Evolutionary conservation across 2,888 invertebrate genomes (phyloP).

Genomic region (Fragum whitleyi): DNA sequence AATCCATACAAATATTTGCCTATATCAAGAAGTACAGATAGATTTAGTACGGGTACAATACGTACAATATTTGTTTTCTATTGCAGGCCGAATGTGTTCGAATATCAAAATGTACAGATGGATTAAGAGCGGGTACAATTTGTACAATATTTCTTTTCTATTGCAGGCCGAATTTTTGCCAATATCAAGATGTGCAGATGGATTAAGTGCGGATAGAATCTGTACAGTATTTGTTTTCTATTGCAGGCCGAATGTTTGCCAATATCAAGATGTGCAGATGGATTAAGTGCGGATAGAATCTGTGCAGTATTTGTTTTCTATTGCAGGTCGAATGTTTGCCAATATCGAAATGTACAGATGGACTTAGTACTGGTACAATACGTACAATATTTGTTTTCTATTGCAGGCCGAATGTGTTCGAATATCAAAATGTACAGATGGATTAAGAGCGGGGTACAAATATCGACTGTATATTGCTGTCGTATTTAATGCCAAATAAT

Average conservation of each 20-base stretch:
- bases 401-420: slow-evolving; percentile 86
- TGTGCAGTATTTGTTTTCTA: too few relatives aligned
- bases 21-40: slow-evolving; percentile 86
- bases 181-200: too few relatives aligned
- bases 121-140: slow-evolving; percentile 84
- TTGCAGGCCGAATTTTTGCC: too few relatives aligned
- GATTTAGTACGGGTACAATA: slow-evolving; percentile 84
- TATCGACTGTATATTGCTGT: too few relatives aligned
- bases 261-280: too few relatives aligned
- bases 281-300: too few relatives aligned
- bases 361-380: slow-evolving; percentile 85
- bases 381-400: slow-evolving; percentile 83
- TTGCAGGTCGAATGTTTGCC: slow-evolving; percentile 86
- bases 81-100: slow-evolving; percentile 86
- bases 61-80: too few relatives aligned
- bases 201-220: too few relatives aligned
- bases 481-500: too few relatives aligned
- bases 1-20: slow-evolving; percentile 86
- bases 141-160: too few relatives aligned
- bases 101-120: slow-evolving; percentile 86
- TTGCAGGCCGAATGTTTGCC: too few relatives aligned
- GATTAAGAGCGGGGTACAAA: slow-evolving; percentile 81
- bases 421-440: slow-evolving; percentile 86
- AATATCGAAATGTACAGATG: slow-evolving; percentile 86
- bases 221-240: slow-evolving; percentile 52